These are phyloP conservation scores for Zygogramma bicolorata DNA, from an alignment of 2,888 invertebrate genomes.

Conservation along the genomic window DNA sequence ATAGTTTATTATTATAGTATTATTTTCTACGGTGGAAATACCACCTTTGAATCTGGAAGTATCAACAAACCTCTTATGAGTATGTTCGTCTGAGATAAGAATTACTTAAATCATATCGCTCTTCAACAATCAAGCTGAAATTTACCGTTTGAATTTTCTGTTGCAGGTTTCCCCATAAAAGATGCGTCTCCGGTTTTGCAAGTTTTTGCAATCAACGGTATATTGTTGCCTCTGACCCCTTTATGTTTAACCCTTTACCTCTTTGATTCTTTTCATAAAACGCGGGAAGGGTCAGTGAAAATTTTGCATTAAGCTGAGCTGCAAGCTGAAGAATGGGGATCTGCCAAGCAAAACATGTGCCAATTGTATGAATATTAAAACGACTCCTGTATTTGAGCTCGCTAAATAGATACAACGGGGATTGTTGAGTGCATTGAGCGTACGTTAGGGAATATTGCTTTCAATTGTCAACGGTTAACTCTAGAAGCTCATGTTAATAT, in stretches of 20 bases:
- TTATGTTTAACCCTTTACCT: conserved; percentile 47
- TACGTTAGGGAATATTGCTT: conserved; percentile 29
- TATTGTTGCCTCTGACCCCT: conserved; percentile 49
- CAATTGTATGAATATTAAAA: conserved; percentile 50
- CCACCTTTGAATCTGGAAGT: no score
- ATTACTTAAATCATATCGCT: no score
- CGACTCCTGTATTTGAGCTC: conserved; percentile 27
- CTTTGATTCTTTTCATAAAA: conserved; percentile 43
- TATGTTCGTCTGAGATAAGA: no score
- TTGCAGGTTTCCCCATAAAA: conserved; percentile 27
- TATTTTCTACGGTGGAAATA: no score
- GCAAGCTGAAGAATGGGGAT: conserved; percentile 36
- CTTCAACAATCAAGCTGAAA: no score
- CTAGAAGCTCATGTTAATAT: background rate
- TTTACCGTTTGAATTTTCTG: background rate
- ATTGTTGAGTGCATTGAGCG: conserved; percentile 20
- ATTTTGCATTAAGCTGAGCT: conserved; percentile 43
- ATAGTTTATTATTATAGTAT: no score
- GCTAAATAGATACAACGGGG: conserved; percentile 32
- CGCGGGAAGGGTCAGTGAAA: conserved; percentile 30
- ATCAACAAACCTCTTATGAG: no score
- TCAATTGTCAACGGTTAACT: conserved; percentile 25
- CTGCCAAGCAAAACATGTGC: conserved; percentile 42
- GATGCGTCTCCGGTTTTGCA: conserved; percentile 45
- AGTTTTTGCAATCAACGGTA: conserved; percentile 53